Percentiles rank a stretch among this genome's conserved stretches.
Conservation (phyloP, 2,113 vertebrate genomes). For the Mohoua ochrocephala region DNA sequence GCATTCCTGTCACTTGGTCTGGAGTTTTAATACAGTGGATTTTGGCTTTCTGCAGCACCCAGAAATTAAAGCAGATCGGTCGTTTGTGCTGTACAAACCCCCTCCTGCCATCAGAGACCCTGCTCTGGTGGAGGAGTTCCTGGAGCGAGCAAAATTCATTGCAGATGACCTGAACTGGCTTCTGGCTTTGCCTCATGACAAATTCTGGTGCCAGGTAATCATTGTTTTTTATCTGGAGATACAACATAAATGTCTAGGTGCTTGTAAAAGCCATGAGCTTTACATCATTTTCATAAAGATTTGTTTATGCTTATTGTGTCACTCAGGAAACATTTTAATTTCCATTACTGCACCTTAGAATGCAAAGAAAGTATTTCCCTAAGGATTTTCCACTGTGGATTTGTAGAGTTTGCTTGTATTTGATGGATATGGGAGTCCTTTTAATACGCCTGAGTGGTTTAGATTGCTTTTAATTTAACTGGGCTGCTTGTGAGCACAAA, state of each 20-base stretch:
- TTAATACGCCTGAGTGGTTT: background rate
- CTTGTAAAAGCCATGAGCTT: background rate
- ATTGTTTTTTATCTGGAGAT: background rate
- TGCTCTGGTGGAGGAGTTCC: slow-evolving; percentile 86
- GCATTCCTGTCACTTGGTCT: background rate
- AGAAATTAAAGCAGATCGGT: slow-evolving; percentile 83
- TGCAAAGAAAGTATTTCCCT: background rate
- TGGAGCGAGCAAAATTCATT: slow-evolving; percentile 88
- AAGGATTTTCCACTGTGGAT: background rate
- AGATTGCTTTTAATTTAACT: background rate
- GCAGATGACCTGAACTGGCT: slow-evolving; percentile 92
- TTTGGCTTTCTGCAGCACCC: slow-evolving; percentile 81
- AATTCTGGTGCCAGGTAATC: slow-evolving; percentile 97
- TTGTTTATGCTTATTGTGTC: background rate
- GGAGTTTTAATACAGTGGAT: background rate
- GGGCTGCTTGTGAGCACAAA: accelerated
- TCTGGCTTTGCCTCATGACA: slow-evolving; percentile 87
- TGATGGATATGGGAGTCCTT: background rate
- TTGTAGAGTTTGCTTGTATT: background rate
- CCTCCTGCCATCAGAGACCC: slow-evolving; percentile 77
- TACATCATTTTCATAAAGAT: background rate
- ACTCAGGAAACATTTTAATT: background rate
- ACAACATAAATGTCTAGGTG: background rate
- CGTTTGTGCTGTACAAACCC: slow-evolving; percentile 86
- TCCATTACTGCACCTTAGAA: background rate